Evolutionary conservation across 2,797 vertebrate species (phyloP).

Genomic region (Cyprinodon diabolis): DNA sequence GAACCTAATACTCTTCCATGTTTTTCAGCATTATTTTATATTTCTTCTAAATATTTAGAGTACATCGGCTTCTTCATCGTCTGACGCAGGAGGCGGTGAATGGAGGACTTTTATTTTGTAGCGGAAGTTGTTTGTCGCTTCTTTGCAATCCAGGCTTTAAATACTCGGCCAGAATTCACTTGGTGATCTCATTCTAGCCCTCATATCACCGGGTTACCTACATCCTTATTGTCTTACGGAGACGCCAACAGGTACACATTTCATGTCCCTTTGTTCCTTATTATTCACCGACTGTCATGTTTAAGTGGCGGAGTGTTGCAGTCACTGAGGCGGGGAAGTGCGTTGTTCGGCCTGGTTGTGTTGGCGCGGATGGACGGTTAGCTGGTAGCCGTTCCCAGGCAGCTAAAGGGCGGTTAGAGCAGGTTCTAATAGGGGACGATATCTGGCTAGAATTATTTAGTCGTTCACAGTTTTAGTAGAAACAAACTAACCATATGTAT

Average conservation of each 20-base stretch:
- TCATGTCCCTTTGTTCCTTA: background rate
- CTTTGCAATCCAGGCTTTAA: slow-evolving; percentile 38
- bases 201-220: slow-evolving; percentile 42
- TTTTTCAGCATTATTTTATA: background rate
- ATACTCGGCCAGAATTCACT: slow-evolving; percentile 50
- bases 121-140: slow-evolving; percentile 44
- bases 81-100: background rate
- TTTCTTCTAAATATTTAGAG: background rate
- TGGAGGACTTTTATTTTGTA: slow-evolving; percentile 45
- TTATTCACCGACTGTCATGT: too few relatives aligned
- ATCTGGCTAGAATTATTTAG: background rate
- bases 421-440: background rate
- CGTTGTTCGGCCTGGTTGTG: slow-evolving; percentile 72
- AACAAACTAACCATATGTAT: too few relatives aligned
- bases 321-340: slow-evolving; percentile 48
- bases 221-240: slow-evolving; percentile 47
- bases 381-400: slow-evolving; percentile 37
- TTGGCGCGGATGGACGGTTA: slow-evolving; percentile 67
- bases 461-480: background rate
- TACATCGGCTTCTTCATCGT: accelerated
- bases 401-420: slow-evolving; percentile 38
- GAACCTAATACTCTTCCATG: too few relatives aligned
- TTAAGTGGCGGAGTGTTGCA: background rate
- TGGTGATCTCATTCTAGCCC: slow-evolving; percentile 54
- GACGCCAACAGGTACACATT: slow-evolving; percentile 66